These are phyloP conservation scores for Theodoxus fluviatilis DNA, from an alignment of 2,888 invertebrate species.

Conservation along the genomic window DNA sequence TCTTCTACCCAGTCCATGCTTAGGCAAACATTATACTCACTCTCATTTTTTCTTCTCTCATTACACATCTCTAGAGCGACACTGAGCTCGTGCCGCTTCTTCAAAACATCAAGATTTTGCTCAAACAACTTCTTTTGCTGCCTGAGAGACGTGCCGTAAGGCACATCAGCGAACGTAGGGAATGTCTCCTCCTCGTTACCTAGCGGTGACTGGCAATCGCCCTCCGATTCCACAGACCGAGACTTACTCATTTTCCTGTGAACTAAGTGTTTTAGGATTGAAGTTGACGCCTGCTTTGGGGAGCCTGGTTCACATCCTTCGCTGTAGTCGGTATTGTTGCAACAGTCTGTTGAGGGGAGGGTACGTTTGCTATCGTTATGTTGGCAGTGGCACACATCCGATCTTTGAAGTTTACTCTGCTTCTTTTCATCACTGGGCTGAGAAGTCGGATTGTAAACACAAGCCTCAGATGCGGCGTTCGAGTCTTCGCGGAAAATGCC, in stretches of 20 bases:
- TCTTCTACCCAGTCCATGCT: too few species aligned
- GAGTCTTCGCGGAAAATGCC: constrained; percentile 32
- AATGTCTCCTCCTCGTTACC: constrained; percentile 33
- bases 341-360: neutral
- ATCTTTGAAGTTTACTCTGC: neutral
- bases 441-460: neutral
- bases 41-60: too few species aligned
- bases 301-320: neutral
- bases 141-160: constrained; percentile 50
- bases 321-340: too few species aligned
- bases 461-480: neutral
- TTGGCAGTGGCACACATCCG: neutral
- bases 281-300: neutral
- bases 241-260: constrained; percentile 14
- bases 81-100: constrained; percentile 26
- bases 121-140: constrained; percentile 52
- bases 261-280: neutral
- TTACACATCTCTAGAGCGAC: constrained; percentile 6
- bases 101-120: constrained; percentile 39
- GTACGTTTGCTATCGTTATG: neutral
- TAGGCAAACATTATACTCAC: too few species aligned
- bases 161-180: constrained; percentile 48
- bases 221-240: neutral
- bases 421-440: neutral
- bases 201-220: neutral